Evolutionary conservation across 2,888 invertebrate genomes (phyloP).

Genomic region (Ceriagrion tenellum): DNA sequence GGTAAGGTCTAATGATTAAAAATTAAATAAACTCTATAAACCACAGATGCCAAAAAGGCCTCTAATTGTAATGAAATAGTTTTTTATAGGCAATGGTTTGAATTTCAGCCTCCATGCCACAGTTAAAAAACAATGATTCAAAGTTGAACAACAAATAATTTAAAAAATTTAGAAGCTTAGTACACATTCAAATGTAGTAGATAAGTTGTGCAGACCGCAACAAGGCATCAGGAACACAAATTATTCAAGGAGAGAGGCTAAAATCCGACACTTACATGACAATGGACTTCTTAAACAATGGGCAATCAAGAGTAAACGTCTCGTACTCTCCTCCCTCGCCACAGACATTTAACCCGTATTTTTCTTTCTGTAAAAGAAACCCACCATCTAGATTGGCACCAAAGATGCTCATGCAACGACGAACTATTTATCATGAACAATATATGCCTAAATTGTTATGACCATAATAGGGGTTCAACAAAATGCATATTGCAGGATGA

Average conservation of each 20-base stretch:
- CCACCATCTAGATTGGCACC: neutral
- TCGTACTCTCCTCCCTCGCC: conserved; percentile 99
- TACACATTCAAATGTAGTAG: neutral
- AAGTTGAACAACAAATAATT: neutral
- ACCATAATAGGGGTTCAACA: neutral
- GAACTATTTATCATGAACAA: neutral
- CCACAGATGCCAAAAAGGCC: neutral
- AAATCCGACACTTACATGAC: conserved; percentile 86
- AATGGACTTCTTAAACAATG: conserved; percentile 94
- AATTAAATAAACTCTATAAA: neutral
- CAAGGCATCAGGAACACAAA: conserved; percentile 1
- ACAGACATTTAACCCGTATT: conserved; percentile 96
- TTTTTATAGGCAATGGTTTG: neutral
- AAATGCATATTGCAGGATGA: neutral
- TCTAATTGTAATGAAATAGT: neutral
- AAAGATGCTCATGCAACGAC: conserved; percentile 20
- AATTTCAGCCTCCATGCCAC: conserved; percentile 21
- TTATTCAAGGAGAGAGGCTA: conserved; percentile 13
- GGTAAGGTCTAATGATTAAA: neutral
- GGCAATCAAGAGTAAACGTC: conserved; percentile 98
- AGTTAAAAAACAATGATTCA: neutral
- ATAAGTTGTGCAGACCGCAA: neutral
- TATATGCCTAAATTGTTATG: neutral
- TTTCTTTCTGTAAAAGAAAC: conserved; percentile 84
- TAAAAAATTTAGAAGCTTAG: neutral